Evolutionary conservation across 2,797 vertebrate species (phyloP).

Genomic region (Otus scops): DNA sequence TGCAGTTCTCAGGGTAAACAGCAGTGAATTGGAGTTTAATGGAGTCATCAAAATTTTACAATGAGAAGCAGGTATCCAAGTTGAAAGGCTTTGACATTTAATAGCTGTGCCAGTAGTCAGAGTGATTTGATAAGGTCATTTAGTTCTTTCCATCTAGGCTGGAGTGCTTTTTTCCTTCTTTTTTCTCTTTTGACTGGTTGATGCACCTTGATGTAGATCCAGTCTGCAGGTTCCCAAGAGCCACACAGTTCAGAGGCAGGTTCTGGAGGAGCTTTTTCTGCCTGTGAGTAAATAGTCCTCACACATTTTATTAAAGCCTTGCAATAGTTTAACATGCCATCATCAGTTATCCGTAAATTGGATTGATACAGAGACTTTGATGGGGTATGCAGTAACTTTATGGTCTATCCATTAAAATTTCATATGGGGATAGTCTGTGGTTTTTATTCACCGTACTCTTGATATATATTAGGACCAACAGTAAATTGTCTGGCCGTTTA

Average conservation of each 20-base stretch:
- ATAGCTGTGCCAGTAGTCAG: background rate
- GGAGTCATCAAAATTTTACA: background rate
- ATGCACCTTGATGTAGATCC: background rate
- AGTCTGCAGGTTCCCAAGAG: background rate
- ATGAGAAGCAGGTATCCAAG: background rate
- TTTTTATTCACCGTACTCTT: background rate
- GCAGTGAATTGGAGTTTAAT: background rate
- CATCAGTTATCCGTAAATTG: background rate
- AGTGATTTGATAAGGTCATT: background rate
- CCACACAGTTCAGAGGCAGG: background rate
- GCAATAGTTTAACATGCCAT: background rate
- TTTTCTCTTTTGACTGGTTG: background rate
- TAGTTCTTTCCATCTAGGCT: background rate
- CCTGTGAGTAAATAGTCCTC: background rate
- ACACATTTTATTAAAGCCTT: background rate
- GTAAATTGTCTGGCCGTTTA: background rate
- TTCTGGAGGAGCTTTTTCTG: background rate
- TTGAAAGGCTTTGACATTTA: background rate
- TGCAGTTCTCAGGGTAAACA: background rate
- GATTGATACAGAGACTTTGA: background rate
- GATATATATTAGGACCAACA: background rate
- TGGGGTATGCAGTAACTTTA: background rate
- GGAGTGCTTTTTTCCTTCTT: too few species aligned
- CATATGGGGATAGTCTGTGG: accelerated
- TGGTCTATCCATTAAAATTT: background rate